A percentile compares a stretch with the other conserved stretches of the same genome.
phyloP scores from a whole-genome alignment of 1,140 invertebrate genomes.

The Goniozus legneri region DNA sequence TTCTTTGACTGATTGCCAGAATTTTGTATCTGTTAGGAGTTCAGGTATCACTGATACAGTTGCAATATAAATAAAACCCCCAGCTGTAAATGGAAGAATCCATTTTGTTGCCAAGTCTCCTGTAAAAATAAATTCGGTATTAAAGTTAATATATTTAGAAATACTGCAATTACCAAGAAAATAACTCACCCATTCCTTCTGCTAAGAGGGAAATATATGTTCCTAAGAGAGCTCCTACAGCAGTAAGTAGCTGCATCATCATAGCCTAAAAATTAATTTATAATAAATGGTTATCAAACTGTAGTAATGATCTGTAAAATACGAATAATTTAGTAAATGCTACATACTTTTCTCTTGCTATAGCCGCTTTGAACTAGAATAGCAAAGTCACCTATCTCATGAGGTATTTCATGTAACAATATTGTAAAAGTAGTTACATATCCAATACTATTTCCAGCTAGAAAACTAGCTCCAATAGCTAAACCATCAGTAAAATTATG shows the following conservation, averaged over 20 bases:
- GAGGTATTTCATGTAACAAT: constrained; percentile 93
- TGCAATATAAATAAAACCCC: constrained; percentile 97
- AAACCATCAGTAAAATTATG: constrained; percentile 98
- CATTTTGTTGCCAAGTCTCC: constrained; percentile 76
- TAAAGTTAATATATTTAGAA: constrained; percentile 1
- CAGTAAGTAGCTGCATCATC: constrained; percentile 86
- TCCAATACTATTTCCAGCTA: constrained; percentile 79
- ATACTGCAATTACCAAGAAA: constrained; percentile 1
- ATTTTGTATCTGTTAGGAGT: constrained; percentile 78
- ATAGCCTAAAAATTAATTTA: constrained; percentile 68
- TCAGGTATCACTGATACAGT: constrained; percentile 96
- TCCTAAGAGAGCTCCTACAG: constrained; percentile 89
- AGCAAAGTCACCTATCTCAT: constrained; percentile 98
- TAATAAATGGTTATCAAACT: not conserved
- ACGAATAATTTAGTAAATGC: too few relatives aligned
- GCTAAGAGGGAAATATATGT: constrained; percentile 82
- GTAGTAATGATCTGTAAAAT: not conserved
- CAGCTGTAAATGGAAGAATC: constrained; percentile 94
- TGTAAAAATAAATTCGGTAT: constrained; percentile 34
- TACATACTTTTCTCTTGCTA: constrained; percentile 72
- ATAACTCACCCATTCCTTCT: constrained; percentile 62
- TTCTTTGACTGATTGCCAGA: constrained; percentile 83
- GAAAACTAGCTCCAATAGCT: constrained; percentile 94
- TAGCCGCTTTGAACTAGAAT: constrained; percentile 94
- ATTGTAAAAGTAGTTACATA: constrained; percentile 91